These are phyloP conservation scores for Malurus cyaneus DNA, from an alignment of 2,113 vertebrate genomes.

Conservation along the genomic window DNA sequence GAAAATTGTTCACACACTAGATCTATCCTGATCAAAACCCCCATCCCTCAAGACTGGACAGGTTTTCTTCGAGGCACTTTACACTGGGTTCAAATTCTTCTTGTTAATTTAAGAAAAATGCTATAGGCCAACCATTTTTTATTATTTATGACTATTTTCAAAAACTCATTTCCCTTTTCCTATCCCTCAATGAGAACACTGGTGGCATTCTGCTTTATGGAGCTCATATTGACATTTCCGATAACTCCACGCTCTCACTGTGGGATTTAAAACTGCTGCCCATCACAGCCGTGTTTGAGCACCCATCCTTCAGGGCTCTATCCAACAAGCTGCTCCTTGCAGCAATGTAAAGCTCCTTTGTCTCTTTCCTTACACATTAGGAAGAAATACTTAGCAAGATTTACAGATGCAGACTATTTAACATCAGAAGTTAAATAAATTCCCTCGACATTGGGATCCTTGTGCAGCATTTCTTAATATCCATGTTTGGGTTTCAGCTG, in stretches of 20 bases:
- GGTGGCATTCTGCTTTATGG: constrained; percentile 28
- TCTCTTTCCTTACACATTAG: neutral
- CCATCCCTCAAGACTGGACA: constrained; percentile 2
- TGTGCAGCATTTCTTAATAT: neutral
- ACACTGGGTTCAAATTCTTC: neutral
- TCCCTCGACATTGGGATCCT: neutral
- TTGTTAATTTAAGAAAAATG: constrained; percentile 60
- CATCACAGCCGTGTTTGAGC: neutral
- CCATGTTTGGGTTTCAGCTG: neutral
- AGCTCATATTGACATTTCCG: constrained; percentile 25
- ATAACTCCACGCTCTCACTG: neutral
- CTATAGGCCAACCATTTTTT: constrained; percentile 35
- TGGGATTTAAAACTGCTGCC: constrained; percentile 1
- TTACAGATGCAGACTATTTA: neutral
- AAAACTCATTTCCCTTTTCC: constrained; percentile 41
- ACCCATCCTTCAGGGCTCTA: neutral
- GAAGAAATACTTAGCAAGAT: neutral
- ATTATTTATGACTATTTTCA: constrained; percentile 65
- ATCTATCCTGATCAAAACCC: constrained; percentile 17
- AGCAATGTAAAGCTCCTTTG: neutral
- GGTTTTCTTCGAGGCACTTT: constrained; percentile 24
- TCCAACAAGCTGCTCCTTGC: neutral
- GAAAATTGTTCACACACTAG: constrained; percentile 31
- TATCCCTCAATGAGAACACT: neutral
- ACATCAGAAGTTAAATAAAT: neutral